Evolutionary conservation across 2,888 invertebrate genomes (phyloP).

Genomic region (Aphelenchoides bicaudatus): DNA sequence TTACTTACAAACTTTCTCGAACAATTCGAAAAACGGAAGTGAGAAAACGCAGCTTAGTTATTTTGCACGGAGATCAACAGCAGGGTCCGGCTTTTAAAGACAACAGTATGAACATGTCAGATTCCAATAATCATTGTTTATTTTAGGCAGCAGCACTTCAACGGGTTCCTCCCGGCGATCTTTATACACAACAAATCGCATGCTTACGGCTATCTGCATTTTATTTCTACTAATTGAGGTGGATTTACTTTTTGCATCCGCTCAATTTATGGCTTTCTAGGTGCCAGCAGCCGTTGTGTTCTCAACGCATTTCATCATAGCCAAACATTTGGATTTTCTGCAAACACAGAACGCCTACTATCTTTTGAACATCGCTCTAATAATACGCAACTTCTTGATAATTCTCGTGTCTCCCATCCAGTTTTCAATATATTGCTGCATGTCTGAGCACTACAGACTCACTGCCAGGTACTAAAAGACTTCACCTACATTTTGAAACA

Average conservation of each 20-base stretch:
- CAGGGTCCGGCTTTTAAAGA: background rate
- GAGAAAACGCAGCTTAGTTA: constrained; percentile 59
- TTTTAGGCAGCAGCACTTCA: too few species aligned
- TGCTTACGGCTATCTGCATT: constrained; percentile 46
- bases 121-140: too few species aligned
- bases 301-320: background rate
- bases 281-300: background rate
- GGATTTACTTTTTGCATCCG: background rate
- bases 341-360: too few species aligned
- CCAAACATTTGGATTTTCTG: background rate
- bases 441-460: constrained; percentile 64
- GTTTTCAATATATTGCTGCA: constrained; percentile 89
- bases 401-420: constrained; percentile 81
- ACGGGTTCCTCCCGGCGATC: constrained; percentile 37
- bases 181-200: constrained; percentile 48
- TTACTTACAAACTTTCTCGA: constrained; percentile 80
- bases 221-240: constrained; percentile 50
- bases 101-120: too few species aligned
- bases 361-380: too few species aligned
- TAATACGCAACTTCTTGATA: constrained; percentile 85
- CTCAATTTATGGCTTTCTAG: background rate
- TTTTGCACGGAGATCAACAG: background rate
- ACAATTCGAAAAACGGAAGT: constrained; percentile 80
- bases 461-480: constrained; percentile 68
- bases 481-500: too few species aligned